Evolutionary conservation across 1,140 invertebrate species (phyloP).

Genomic region (Aphelinus atriplicis): DNA sequence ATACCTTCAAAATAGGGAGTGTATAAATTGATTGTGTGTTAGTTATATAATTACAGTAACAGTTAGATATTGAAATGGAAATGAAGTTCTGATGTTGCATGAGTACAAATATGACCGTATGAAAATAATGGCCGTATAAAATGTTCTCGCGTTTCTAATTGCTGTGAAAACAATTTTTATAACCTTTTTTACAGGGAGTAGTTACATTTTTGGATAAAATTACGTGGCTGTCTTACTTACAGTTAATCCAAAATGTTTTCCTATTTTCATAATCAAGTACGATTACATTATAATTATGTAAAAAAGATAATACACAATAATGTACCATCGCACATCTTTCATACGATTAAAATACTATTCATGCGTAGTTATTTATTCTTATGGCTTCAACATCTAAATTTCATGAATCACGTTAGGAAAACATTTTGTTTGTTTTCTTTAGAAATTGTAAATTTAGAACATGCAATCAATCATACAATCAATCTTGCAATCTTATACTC

Average conservation of each 20-base stretch:
- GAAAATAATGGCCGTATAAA: neutral
- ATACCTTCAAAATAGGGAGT: neutral
- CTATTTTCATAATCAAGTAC: conserved; percentile 15
- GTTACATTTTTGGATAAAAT: conserved; percentile 4
- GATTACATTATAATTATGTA: neutral
- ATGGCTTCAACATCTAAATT: too few species aligned
- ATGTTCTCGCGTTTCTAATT: conserved; percentile 3
- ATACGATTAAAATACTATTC: conserved; percentile 25
- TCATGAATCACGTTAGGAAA: too few species aligned
- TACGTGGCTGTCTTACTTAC: neutral
- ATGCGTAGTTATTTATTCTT: conserved; percentile 5
- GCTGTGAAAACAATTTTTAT: neutral
- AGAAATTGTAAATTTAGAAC: too few species aligned
- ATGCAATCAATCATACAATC: too few species aligned
- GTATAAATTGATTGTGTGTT: conserved; percentile 8
- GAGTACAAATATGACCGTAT: neutral
- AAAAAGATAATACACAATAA: conserved; percentile 2
- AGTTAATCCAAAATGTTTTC: neutral
- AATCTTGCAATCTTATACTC: too few species aligned
- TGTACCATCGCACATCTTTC: conserved; percentile 5
- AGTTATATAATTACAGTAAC: conserved; percentile 8
- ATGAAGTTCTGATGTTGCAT: conserved; percentile 4
- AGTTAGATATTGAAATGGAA: neutral
- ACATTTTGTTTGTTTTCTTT: too few species aligned
- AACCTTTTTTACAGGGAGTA: conserved; percentile 4